A percentile compares a stretch with the other conserved stretches of the same genome.
Conservation (phyloP, 2,113 vertebrate genomes). For the Myotis davidii region DNA sequence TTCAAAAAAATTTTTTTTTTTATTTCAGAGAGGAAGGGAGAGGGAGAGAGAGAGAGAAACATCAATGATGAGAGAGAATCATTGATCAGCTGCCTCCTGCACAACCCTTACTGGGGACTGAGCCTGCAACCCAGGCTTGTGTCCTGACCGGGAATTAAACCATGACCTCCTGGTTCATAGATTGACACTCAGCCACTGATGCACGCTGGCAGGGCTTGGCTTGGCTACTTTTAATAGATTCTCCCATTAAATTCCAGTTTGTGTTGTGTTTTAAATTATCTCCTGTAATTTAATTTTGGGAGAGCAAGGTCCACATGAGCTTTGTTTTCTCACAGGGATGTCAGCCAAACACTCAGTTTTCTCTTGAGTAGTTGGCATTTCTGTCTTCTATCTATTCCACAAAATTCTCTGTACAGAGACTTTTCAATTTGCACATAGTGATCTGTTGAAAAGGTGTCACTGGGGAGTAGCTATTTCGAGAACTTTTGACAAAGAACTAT, state of each 20-base stretch:
- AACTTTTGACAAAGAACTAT: neutral
- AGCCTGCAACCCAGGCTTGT: too few species aligned
- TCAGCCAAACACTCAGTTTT: neutral
- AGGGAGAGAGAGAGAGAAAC: too few species aligned
- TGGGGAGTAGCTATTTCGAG: neutral
- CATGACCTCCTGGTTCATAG: too few species aligned
- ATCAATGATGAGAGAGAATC: too few species aligned
- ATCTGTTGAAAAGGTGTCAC: neutral
- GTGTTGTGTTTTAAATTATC: neutral
- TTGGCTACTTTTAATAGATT: neutral
- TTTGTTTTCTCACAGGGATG: neutral
- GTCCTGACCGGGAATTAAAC: too few species aligned
- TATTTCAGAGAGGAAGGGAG: too few species aligned
- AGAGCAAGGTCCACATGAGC: neutral
- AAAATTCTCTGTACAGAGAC: slow-evolving; percentile 8
- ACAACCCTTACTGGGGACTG: too few species aligned
- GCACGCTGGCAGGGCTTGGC: too few species aligned
- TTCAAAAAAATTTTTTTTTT: too few species aligned
- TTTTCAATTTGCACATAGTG: slow-evolving; percentile 7
- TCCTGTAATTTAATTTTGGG: neutral
- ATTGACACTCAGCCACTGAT: too few species aligned
- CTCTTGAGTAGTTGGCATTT: slow-evolving; percentile 18
- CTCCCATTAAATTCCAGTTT: neutral
- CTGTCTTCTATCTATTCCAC: neutral
- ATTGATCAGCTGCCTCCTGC: too few species aligned